Base-by-base conservation (phyloP, 2,797 vertebrate species). In the Caiman crocodilus region DNA sequence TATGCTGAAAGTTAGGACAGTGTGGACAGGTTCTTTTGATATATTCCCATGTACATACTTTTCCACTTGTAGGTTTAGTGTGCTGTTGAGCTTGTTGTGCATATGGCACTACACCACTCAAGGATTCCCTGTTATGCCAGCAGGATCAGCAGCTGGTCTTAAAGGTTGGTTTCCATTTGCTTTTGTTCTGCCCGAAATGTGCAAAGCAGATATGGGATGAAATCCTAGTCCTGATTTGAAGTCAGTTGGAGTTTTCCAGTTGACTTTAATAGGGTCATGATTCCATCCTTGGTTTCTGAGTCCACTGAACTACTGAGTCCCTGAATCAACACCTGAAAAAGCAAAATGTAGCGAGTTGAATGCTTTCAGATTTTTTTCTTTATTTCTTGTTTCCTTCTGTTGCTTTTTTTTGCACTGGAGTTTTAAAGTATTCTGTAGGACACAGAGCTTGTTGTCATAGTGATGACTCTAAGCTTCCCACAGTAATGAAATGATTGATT, bases 361-460 rank as follows among this genome's bases (percentile, higher is more conserved):
- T 25, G 55, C 14, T 93, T 93, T 76, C 6, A 61, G 35, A 91
- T 55, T 28, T 1, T 30, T 10, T 85, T 85, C 10, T 87, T 80
- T 6, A 2, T 73, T 77, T 3, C 83, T 92, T 65, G 8, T 88
- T 94, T 87, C 14, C 28, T 82, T 35, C 63, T 75, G 8, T 79
- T 92, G 58, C 10, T 93, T 91, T 95, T 89, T 74, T 61, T 91
- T 88, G 69, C 26, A 4, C 3, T 0, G 0, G 78, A 86, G 65
- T 90, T 90, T 87, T 56, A 63, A 65, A 75, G 32, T 30, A 28
- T 93, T 79, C 50, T 91, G 13, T 26, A 79, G 93, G 87, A 93
- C 85, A 81, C 61, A 82, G 61, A 35, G 82, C 90, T 93, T 91
- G 89, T 96, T 96, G 84, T 93, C 84, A 89, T 82, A 91, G 91